Base-by-base conservation (phyloP, 1,140 invertebrate species). In the Helicoverpa zea region DNA sequence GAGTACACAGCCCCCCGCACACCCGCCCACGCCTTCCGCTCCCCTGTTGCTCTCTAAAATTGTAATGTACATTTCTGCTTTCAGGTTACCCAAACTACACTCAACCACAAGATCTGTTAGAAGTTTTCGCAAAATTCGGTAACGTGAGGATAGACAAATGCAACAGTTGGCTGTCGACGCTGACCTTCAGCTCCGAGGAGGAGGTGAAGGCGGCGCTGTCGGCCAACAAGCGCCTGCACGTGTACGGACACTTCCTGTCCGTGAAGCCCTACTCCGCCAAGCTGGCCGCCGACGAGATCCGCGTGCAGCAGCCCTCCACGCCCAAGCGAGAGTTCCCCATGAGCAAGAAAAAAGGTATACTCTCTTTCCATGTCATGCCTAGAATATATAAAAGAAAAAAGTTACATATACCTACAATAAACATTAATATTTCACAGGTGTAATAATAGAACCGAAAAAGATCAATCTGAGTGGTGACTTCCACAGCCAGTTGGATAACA, bases 401-500 rank as follows among this genome's bases (percentile, higher is more conserved):
- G n/a, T n/a, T n/a, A n/a, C 23, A 23, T 23, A 23, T 23, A n/a
- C n/a, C n/a, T n/a, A 23, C 23, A 23, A 23, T 23, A 23, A 23
- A 23, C 23, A 23, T 23, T 0, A 0, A 23, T 51, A 29, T 29
- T 14, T 43, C 29, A 4, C 84, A 89, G 88, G 56, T 11, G 16
- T 66, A 7, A 88, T 87, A 58, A 79, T 91, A 16, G 82, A 86
- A 2, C 90, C 91, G 0, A 23, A 64, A 1, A 23, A 73, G 16
- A 83, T 92, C 1, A 81, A 86, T 3, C 79, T 93, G 43, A 73
- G 80, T 0, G 92, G 88, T 0, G 88, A 89, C 16, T 96, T 96
- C 84, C 88, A 95, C 12, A 73, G 89, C 11, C 96, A 96, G 84
- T 61, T 96, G n/a, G 77, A 83, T 18, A 86, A 81, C 13, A 86